Conservation (phyloP, 2,888 invertebrate genomes). For the Dyspetes luteomarginatus region DNA sequence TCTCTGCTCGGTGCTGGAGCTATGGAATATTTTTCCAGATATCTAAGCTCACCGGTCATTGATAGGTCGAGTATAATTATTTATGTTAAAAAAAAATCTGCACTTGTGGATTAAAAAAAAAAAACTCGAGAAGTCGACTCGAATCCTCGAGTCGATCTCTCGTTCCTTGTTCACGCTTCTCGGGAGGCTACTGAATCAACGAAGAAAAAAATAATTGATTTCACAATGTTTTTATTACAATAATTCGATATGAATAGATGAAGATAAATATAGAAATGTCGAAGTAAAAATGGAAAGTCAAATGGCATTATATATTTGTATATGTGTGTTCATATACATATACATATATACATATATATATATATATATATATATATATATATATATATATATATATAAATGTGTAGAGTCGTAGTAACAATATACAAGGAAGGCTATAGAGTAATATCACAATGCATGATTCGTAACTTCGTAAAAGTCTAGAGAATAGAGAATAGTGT, state of each 20-base stretch:
- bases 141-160: slow-evolving; percentile 22
- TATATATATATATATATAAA: slow-evolving; percentile 38
- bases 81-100: not conserved
- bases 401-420: slow-evolving; percentile 74
- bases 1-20: slow-evolving; percentile 80
- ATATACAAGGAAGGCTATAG: slow-evolving; percentile 82
- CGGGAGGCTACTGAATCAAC: not conserved
- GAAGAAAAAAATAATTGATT: slow-evolving; percentile 68
- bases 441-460: slow-evolving; percentile 84
- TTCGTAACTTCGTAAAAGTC: slow-evolving; percentile 81
- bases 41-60: slow-evolving; percentile 72
- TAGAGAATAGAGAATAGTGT: slow-evolving; percentile 73
- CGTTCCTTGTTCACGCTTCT: not conserved
- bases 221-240: slow-evolving; percentile 81
- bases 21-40: slow-evolving; percentile 78
- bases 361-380: slow-evolving; percentile 33
- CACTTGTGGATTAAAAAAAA: not conserved
- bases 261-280: slow-evolving; percentile 83
- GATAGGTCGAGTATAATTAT: slow-evolving; percentile 14
- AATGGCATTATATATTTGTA: slow-evolving; percentile 76
- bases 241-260: slow-evolving; percentile 82
- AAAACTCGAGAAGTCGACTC: not conserved
- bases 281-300: slow-evolving; percentile 83
- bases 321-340: no score
- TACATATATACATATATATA: slow-evolving; percentile 42